phyloP scores from a whole-genome alignment of 2,113 vertebrate species.

The Ptychochromis oligacanthus region DNA sequence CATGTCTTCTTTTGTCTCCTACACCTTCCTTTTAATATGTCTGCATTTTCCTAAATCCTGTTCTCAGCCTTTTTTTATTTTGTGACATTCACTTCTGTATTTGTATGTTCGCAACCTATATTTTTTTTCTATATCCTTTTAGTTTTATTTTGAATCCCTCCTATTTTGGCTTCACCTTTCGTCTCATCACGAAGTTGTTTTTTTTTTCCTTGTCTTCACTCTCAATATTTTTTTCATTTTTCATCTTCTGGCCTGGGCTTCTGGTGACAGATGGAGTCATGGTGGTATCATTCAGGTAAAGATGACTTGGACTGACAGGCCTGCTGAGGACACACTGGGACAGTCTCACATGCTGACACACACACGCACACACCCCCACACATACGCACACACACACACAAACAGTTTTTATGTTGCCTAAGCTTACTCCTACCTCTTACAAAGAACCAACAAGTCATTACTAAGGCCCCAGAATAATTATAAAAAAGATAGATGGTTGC shows the following conservation, averaged over 20 bases:
- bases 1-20: background rate
- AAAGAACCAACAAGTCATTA: background rate
- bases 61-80: background rate
- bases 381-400: background rate
- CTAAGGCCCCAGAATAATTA: background rate
- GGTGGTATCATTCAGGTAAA: constrained; percentile 62
- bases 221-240: constrained; percentile 15
- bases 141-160: background rate
- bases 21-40: background rate
- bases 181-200: background rate
- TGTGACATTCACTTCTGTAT: background rate
- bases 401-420: background rate
- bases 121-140: background rate
- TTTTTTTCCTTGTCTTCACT: background rate
- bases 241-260: constrained; percentile 27
- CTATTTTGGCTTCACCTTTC: background rate
- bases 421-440: background rate
- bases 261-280: constrained; percentile 64
- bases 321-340: constrained; percentile 54
- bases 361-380: background rate
- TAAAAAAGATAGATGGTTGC: background rate
- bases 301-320: constrained; percentile 68
- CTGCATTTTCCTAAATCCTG: background rate
- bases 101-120: background rate
- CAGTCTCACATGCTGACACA: constrained; percentile 17